Percentiles rank a stretch among this genome's conserved stretches.
phyloP scores from a whole-genome alignment of 2,797 vertebrate species.

The Muscicapa striata region DNA sequence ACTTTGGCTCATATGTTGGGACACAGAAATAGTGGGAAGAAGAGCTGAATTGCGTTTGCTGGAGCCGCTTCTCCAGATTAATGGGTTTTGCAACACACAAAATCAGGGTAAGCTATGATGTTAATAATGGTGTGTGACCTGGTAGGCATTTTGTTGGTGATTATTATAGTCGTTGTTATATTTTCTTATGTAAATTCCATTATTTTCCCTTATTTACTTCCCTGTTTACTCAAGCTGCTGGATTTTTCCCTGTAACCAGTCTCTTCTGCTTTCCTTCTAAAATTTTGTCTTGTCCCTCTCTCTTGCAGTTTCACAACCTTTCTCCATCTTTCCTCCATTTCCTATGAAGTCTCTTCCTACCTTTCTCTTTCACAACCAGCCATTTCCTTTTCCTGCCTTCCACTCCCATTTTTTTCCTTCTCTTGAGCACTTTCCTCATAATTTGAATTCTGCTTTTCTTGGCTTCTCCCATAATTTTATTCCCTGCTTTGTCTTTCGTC shows the following conservation, averaged over 20 bases:
- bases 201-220: neutral
- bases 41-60: neutral
- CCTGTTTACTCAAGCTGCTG: neutral
- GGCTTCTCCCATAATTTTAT: neutral
- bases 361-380: neutral
- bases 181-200: neutral
- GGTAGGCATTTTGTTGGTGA: neutral
- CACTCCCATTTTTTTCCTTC: neutral
- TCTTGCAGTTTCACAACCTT: neutral
- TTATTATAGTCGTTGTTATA: neutral
- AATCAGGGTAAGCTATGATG: neutral
- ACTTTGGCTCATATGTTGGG: neutral
- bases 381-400: neutral
- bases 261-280: neutral
- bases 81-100: neutral
- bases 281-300: neutral
- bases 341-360: neutral
- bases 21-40: neutral
- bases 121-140: neutral
- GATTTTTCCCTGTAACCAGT: neutral
- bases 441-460: neutral
- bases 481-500: neutral
- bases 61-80: neutral
- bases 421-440: neutral
- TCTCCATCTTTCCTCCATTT: neutral